phyloP scores from a whole-genome alignment of 2,888 invertebrate species.

The Blomia tropicalis region DNA sequence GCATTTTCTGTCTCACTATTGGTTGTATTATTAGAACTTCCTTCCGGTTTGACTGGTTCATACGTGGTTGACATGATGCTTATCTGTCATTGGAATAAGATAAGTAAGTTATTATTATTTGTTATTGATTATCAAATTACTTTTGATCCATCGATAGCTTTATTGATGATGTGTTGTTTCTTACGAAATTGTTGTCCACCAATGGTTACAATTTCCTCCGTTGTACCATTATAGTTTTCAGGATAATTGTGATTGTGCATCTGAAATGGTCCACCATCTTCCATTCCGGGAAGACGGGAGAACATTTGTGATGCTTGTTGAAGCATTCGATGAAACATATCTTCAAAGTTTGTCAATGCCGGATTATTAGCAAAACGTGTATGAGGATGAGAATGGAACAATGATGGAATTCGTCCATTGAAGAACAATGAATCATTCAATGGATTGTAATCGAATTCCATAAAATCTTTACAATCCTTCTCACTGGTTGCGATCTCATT shows the following conservation, averaged over 20 bases:
- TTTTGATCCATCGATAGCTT: constrained; percentile 2
- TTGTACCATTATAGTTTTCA: constrained; percentile 21
- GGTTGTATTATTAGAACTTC: not conserved
- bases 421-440: not conserved
- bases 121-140: not conserved
- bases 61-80: constrained; percentile 16
- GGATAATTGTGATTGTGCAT: constrained; percentile 2
- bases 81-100: not conserved
- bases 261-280: not conserved
- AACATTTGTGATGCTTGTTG: not conserved
- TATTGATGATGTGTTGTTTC: constrained; percentile 20
- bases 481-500: constrained; percentile 10
- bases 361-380: not conserved
- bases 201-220: constrained; percentile 12
- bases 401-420: not conserved
- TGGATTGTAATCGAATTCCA: constrained; percentile 13
- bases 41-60: constrained; percentile 18
- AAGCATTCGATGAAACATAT: constrained; percentile 12
- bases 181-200: constrained; percentile 16
- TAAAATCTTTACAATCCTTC: constrained; percentile 1
- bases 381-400: not conserved
- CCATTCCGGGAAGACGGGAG: not conserved
- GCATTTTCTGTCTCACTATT: too few relatives aligned
- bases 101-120: not conserved
- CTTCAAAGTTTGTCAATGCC: not conserved